Evolutionary conservation across 2,888 invertebrate genomes (phyloP).

Genomic region (Apodemia zela): DNA sequence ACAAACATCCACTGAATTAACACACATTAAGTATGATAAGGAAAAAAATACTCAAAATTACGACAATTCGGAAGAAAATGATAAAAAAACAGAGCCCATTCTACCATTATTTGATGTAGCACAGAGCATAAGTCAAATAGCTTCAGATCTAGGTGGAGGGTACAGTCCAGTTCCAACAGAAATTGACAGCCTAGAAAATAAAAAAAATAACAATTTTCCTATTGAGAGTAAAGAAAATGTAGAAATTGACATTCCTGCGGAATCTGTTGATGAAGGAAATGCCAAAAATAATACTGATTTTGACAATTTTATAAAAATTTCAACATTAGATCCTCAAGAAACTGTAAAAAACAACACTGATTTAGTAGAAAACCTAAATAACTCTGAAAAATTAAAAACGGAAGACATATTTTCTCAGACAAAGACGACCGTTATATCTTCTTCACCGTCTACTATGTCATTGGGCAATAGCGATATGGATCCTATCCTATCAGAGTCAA

Average conservation of each 20-base stretch:
- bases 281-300: constrained; percentile 33
- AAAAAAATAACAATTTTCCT: constrained; percentile 45
- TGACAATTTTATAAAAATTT: constrained; percentile 63
- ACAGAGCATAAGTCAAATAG: constrained; percentile 74
- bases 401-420: constrained; percentile 29
- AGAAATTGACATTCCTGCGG: constrained; percentile 61
- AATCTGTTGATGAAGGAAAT: constrained; percentile 37
- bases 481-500: constrained; percentile 65
- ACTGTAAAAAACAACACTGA: constrained; percentile 30
- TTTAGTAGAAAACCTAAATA: constrained; percentile 22
- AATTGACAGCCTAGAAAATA: constrained; percentile 53
- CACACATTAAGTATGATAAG: constrained; percentile 36
- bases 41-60: constrained; percentile 29
- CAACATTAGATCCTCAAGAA: constrained; percentile 59
- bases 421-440: constrained; percentile 30
- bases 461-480: constrained; percentile 46
- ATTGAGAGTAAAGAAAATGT: constrained; percentile 69
- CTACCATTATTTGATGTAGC: constrained; percentile 66
- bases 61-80: constrained; percentile 28
- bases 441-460: constrained; percentile 34
- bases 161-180: constrained; percentile 60
- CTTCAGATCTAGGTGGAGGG: constrained; percentile 64
- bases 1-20: constrained; percentile 53
- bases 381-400: constrained; percentile 17
- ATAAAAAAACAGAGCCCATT: constrained; percentile 42